Percentiles rank a stretch among this genome's conserved stretches.
These are phyloP conservation scores for Strigops habroptila DNA, from an alignment of 2,113 vertebrate species.

Conservation along the genomic window DNA sequence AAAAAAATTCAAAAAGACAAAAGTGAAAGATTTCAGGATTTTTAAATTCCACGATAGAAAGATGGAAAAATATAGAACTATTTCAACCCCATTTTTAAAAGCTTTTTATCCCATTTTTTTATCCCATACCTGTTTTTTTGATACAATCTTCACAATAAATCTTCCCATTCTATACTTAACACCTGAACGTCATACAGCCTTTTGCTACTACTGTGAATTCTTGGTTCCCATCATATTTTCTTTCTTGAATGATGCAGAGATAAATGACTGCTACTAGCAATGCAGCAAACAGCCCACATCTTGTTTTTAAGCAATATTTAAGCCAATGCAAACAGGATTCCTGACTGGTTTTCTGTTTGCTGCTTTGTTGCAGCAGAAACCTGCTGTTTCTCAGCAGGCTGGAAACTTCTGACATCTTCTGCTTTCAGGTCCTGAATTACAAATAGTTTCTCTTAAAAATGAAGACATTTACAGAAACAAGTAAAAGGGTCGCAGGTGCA, in stretches of 20 bases:
- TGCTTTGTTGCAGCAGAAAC: not conserved
- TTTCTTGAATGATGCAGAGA: not conserved
- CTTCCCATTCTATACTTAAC: not conserved
- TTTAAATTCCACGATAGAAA: not conserved
- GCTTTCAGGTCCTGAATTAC: not conserved
- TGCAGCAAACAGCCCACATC: not conserved
- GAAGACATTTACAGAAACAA: not conserved
- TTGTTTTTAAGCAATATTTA: not conserved
- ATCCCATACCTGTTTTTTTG: not conserved
- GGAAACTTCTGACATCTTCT: not conserved
- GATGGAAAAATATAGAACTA: not conserved
- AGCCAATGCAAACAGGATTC: not conserved
- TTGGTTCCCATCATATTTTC: not conserved
- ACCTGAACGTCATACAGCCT: not conserved
- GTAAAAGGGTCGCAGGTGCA: constrained; percentile 17
- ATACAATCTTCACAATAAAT: not conserved
- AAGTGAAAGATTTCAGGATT: not conserved
- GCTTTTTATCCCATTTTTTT: not conserved
- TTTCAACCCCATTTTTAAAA: not conserved
- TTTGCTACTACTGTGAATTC: not conserved
- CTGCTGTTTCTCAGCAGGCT: not conserved
- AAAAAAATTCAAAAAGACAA: not conserved
- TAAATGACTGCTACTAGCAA: not conserved
- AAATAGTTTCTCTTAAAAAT: not conserved
- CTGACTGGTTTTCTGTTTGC: not conserved